A percentile compares a stretch with the other conserved stretches of the same genome.
phyloP scores from a whole-genome alignment of 2,113 vertebrate genomes.

The Glaucidium brasilianum region DNA sequence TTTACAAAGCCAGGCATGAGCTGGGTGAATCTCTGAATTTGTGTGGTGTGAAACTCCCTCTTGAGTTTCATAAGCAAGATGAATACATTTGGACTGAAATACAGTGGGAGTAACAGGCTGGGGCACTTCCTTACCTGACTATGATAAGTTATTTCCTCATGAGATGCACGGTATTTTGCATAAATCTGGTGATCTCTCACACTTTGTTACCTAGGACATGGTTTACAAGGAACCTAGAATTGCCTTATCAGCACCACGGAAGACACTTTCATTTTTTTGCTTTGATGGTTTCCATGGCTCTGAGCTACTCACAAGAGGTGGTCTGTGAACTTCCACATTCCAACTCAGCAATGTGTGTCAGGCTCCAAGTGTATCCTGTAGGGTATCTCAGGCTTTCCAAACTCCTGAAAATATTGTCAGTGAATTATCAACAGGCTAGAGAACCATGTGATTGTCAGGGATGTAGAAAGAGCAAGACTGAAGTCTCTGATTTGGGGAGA shows the following conservation, averaged over 20 bases:
- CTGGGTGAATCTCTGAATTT: neutral
- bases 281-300: neutral
- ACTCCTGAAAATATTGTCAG: neutral
- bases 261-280: neutral
- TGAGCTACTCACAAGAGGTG: neutral
- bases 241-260: neutral
- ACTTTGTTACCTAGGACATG: neutral
- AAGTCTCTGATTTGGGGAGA: neutral
- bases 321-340: neutral
- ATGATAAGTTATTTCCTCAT: neutral
- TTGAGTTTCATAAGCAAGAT: neutral
- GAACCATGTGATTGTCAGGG: neutral
- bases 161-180: neutral
- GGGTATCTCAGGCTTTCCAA: neutral
- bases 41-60: neutral
- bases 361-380: neutral
- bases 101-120: neutral
- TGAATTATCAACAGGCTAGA: neutral
- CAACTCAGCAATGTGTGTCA: rapidly evolving
- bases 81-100: neutral
- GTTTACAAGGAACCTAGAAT: neutral
- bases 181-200: neutral
- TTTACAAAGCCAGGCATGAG: neutral
- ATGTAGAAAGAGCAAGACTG: neutral
- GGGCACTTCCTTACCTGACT: neutral